Base-by-base conservation (phyloP, 2,888 invertebrate genomes). In the Tenthredo distinguenda region DNA sequence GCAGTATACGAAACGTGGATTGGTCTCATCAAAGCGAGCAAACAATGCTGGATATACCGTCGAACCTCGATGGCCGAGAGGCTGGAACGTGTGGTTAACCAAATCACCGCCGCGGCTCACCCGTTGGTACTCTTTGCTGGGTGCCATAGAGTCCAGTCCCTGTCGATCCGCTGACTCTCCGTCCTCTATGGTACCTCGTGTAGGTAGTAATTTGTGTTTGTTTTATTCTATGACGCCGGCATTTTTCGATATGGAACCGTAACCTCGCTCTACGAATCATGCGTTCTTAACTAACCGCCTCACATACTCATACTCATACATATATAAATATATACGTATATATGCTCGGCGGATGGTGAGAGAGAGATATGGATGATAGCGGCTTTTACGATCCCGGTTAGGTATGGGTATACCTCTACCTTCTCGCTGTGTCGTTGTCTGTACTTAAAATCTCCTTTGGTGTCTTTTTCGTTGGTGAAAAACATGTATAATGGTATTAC, bases 21-120 rank as follows among this genome's bases (percentile, higher is more conserved):
- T 93, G 92, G 92, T 92, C 92, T 93, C 93, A 93, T 93, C 93
- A 93, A 93, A 93, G 92, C 91, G 91, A 93, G 91, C 92, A 93
- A 93, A 93, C 92, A 93, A 93, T 93, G 90, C 89, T 90, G 92
- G 90, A 92, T 92, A 92, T 92, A 91, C 92, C 91, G 90, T 89
- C 91, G 92, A 92, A 90, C 90, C 91, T 91, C 92, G 92, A 92
- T 92, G 83, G 68, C 68, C 65, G 83, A 58, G 83, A 58, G 83
- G 68, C 26, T 83, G 83, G 83, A 93, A 93, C 92, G 93, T 92
- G 92, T 92, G 93, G 93, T 93, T 92, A 93, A 92, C 92, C 91
- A 93, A 93, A 93, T 93, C 93, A 91, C 92, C 85, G 82, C 77
- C 37, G 76, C 79, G 40, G 81, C 77, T 34, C 77, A 79, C n/a